A percentile compares a stretch with the other conserved stretches of the same genome.
Evolutionary conservation across 2,888 invertebrate species (phyloP).

Genomic region (Hoplodrina blanda): DNA sequence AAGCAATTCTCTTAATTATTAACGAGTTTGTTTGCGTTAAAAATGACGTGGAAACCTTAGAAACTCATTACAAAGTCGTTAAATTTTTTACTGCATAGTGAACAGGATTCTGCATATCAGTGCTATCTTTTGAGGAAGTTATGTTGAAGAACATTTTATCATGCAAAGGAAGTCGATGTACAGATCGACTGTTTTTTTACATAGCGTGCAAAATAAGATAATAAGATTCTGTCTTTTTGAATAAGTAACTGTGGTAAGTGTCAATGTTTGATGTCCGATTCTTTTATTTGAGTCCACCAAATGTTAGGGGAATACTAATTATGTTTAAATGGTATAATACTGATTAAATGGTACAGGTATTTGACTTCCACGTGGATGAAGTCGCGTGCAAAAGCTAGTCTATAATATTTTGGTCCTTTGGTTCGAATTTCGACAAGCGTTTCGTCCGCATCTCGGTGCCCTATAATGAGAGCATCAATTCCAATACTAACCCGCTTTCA

Average conservation of each 20-base stretch:
- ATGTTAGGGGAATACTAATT: too few relatives aligned
- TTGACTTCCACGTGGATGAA: too few relatives aligned
- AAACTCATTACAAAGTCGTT: slow-evolving; percentile 30
- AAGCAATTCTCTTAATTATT: neutral
- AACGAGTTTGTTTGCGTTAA: neutral
- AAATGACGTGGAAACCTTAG: slow-evolving; percentile 20
- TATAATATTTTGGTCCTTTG: neutral
- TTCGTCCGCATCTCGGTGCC: too few relatives aligned
- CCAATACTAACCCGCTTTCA: slow-evolving; percentile 27
- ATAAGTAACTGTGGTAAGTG: neutral
- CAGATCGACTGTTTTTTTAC: slow-evolving; percentile 2
- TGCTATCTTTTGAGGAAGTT: slow-evolving; percentile 53
- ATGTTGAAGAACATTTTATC: slow-evolving; percentile 47
- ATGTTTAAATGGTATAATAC: too few relatives aligned
- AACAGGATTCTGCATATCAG: slow-evolving; percentile 38
- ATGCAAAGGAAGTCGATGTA: slow-evolving; percentile 44
- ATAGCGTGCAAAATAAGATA: neutral
- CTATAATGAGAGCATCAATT: slow-evolving; percentile 2
- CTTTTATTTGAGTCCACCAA: too few relatives aligned
- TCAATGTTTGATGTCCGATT: too few relatives aligned
- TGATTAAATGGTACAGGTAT: too few relatives aligned
- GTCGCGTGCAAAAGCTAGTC: too few relatives aligned
- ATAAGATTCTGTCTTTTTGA: neutral
- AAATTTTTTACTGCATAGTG: slow-evolving; percentile 37
- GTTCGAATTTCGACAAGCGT: neutral